phyloP scores from a whole-genome alignment of 2,888 invertebrate genomes.

The Hermaeophaga mercurialis region DNA sequence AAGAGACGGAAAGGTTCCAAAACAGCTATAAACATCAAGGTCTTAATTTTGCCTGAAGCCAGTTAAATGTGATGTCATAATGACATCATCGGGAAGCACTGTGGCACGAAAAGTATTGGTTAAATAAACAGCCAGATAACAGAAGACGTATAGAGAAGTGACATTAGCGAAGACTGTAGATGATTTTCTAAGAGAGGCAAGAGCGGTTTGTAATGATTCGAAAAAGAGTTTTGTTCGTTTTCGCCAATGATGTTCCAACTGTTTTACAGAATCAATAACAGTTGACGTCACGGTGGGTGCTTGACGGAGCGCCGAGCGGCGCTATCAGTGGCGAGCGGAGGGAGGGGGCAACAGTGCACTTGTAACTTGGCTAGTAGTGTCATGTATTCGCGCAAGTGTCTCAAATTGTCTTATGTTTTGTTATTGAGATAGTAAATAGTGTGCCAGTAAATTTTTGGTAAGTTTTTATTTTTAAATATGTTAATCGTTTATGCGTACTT shows the following conservation, averaged over 20 bases:
- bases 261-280: conserved; percentile 58
- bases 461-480: conserved; percentile 43
- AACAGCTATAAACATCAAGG: conserved; percentile 52
- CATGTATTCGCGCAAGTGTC: conserved; percentile 59
- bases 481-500: conserved; percentile 19
- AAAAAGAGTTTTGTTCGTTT: conserved; percentile 36
- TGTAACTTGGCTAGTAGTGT: conserved; percentile 60
- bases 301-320: conserved; percentile 47
- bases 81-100: conserved; percentile 61
- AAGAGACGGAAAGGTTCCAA: conserved; percentile 43
- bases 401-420: conserved; percentile 56
- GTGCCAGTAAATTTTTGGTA: conserved; percentile 54
- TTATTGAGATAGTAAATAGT: conserved; percentile 54
- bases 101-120: conserved; percentile 42
- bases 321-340: conserved; percentile 56
- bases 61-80: conserved; percentile 60
- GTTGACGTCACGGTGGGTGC: conserved; percentile 57
- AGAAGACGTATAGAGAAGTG: conserved; percentile 27
- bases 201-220: conserved; percentile 38
- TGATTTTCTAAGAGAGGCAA: too few species aligned
- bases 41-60: conserved; percentile 53
- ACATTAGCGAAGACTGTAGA: conserved; percentile 18
- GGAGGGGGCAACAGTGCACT: conserved; percentile 57
- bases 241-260: conserved; percentile 53
- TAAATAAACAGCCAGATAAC: conserved; percentile 29